Percentiles rank a stretch among this genome's conserved stretches.
Evolutionary conservation across 2,113 vertebrate species (phyloP).

Genomic region (Anhinga rufa): DNA sequence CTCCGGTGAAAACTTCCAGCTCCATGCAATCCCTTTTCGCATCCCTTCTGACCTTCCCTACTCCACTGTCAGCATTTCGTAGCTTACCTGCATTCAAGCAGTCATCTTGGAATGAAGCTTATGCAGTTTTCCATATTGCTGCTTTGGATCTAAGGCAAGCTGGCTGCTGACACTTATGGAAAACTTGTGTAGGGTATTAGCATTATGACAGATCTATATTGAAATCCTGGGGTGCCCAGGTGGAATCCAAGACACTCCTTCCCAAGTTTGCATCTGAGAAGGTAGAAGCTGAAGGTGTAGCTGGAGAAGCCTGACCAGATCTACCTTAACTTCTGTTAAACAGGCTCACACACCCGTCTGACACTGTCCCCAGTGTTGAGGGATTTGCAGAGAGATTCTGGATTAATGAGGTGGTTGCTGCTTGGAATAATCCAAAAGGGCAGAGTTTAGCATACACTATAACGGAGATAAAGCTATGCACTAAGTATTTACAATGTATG

Average conservation of each 20-base stretch:
- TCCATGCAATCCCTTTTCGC: background rate
- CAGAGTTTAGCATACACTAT: background rate
- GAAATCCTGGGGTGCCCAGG: background rate
- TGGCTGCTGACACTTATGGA: rapidly evolving
- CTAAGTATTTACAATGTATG: background rate
- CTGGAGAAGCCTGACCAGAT: background rate
- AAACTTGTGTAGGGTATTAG: background rate
- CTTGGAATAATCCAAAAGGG: background rate
- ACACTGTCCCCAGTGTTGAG: rapidly evolving
- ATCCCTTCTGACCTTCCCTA: background rate
- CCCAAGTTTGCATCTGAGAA: background rate
- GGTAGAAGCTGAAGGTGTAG: background rate
- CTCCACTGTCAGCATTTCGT: background rate
- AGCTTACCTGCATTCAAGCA: background rate
- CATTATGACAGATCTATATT: background rate
- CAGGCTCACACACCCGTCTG: background rate
- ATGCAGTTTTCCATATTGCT: background rate
- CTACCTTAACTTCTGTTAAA: background rate
- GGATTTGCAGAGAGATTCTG: background rate
- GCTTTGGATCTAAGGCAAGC: background rate
- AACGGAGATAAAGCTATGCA: background rate
- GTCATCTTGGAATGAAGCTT: background rate
- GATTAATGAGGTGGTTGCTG: background rate
- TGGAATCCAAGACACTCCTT: background rate
- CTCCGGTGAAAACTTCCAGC: background rate